Percentiles rank a stretch among this genome's conserved stretches.
Conservation (phyloP, 2,113 vertebrate genomes). For the Pachycephala philippinensis region DNA sequence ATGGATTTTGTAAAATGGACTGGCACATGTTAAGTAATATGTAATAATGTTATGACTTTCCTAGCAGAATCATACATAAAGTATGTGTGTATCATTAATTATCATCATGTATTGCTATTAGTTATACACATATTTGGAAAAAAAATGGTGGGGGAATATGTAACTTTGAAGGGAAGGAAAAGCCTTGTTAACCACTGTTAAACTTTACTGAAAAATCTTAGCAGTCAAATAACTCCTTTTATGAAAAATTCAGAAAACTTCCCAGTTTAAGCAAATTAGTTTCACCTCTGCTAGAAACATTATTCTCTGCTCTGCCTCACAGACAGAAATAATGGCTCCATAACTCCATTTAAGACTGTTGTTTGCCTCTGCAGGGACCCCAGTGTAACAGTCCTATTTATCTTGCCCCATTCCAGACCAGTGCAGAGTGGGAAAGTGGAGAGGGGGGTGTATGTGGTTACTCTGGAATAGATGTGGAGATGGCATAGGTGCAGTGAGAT, state of each 20-base stretch:
- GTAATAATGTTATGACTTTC: background rate
- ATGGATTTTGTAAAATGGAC: background rate
- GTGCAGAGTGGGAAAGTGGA: background rate
- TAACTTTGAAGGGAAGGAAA: background rate
- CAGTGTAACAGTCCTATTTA: background rate
- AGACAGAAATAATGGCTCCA: background rate
- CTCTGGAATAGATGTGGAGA: background rate
- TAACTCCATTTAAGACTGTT: background rate
- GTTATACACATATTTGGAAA: background rate
- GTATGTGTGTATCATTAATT: background rate
- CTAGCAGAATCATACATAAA: background rate
- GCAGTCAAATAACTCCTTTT: background rate
- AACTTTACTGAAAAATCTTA: background rate
- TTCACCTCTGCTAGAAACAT: background rate
- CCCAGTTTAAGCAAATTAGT: background rate
- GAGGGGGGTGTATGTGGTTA: rapidly evolving
- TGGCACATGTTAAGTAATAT: background rate
- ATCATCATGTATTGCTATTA: background rate
- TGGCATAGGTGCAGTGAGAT: background rate
- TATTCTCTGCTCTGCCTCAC: background rate
- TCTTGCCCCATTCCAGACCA: background rate
- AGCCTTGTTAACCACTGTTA: background rate
- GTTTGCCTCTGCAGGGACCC: background rate
- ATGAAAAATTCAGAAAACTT: background rate
- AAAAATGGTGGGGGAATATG: background rate